Base-by-base conservation (phyloP, 2,888 invertebrate genomes). In the Melikaiella ostensackeni region DNA sequence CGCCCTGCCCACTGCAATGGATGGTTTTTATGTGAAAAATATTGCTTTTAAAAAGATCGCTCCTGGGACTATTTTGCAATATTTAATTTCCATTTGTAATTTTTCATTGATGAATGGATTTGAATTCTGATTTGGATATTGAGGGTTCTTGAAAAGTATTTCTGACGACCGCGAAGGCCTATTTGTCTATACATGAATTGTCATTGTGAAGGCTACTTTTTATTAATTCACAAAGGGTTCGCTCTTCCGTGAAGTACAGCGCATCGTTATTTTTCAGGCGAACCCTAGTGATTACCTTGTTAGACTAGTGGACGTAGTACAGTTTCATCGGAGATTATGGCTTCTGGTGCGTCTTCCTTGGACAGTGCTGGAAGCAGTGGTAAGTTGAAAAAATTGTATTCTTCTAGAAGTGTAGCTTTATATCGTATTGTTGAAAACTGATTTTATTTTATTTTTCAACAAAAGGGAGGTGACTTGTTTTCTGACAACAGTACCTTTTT, bases 291-390 rank as follows among this genome's bases (percentile, higher is more conserved):
- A 84, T 81, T 85, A 86, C 84, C 80, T 84, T 81, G 80, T 84
- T 86, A 83, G 84, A 86, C 81, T 84, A 87, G 78, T 84, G 79
- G 81, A 84, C 81, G 84, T 86, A 82, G 79, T 84, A 78, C 66
- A 79, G 74, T 76, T 80, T 77, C 83, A 79, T 85, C 87, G 81
- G 87, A 88, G 86, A 92, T 92, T 91, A 96, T 96, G 95, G 95
- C 95, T 93, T 96, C 96, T 91, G 95, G 95, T 87, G 95, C 95
- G 91, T 95, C 96, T 89, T 96, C 96, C 86, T 92, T 96, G 92
- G 96, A 95, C 91, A 95, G 95, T 91, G 95, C 95, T 92, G 95
- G 95, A 90, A 95, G 95, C 92, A 95, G 95, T 93, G 95, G 95
- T 94, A 91, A 93, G 94, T 90, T 46, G 50, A 63, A 21, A 70